Base-by-base conservation (phyloP, 2,888 invertebrate genomes). In the Euzophera pinguis region DNA sequence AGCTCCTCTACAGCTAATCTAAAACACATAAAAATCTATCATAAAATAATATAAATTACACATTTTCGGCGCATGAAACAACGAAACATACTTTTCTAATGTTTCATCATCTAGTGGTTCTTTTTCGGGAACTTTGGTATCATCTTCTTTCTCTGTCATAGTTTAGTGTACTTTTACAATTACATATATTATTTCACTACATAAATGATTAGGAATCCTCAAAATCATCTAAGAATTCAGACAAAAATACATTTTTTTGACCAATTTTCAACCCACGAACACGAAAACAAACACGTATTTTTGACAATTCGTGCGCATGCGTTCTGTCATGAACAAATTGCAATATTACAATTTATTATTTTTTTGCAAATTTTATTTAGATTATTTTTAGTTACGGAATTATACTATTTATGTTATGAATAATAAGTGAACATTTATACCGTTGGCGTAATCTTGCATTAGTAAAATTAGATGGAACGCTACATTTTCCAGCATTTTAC, bases 1-100 rank as follows among this genome's bases (percentile, higher is more conserved):
- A 93, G 80, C 74, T 93, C 93, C 67, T 92, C 91, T 42, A 91
- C 89, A 9, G 93, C 93, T 70, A 91, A 72, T 71, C 92, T 91
- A 67, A 53, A 79, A 58, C 75, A 52, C 39, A 57, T 52, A 53
- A 39, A 17, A 50, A 41, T 43, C 39, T 29, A 45, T 13, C 37
- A 9, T 39, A 42, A 55, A 49, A 38, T 41, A 45, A 13, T 48
- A 35, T 45, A 38, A 52, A 38, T 39, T 48, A 38, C 41, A 53
- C 37, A 53, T 29, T 48, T 43, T 16, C 53, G 37, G 49, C 9
- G 17, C 2, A 52, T 13, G 38, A 9, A 37, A 56, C 52, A 61
- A 54, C 47, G 52, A 58, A 58, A 70, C 78, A 61, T 75, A 90
- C 89, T 85, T 90, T 70, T 90, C 89, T 67, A 90, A 68, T 63